Evolutionary conservation across 2,888 invertebrate species (phyloP).

Genomic region (Cryptus armator): DNA sequence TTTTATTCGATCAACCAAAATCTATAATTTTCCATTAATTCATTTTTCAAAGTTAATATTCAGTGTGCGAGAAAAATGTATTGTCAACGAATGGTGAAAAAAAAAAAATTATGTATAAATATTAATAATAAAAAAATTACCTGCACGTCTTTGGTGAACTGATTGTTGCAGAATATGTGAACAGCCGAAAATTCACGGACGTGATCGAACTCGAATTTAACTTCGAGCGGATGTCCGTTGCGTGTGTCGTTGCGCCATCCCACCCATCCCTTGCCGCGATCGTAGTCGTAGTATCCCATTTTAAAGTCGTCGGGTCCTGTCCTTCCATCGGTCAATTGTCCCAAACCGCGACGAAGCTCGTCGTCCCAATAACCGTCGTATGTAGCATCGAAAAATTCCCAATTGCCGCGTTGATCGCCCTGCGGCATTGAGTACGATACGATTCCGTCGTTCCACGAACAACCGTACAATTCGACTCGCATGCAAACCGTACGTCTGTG

Average conservation of each 20-base stretch:
- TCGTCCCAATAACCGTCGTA: constrained; percentile 95
- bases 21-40: too few species aligned
- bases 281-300: constrained; percentile 87
- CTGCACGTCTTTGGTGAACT: constrained; percentile 93
- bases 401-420: constrained; percentile 92
- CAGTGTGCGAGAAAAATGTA: too few species aligned
- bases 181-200: constrained; percentile 94
- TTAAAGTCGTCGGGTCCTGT: constrained; percentile 92
- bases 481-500: constrained; percentile 95
- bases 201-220: constrained; percentile 94
- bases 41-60: too few species aligned
- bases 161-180: constrained; percentile 94
- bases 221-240: constrained; percentile 88
- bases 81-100: neutral
- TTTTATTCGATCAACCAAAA: too few species aligned
- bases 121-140: constrained; percentile 84
- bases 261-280: constrained; percentile 93
- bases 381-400: constrained; percentile 93
- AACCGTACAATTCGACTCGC: constrained; percentile 96
- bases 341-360: constrained; percentile 92
- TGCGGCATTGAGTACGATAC: constrained; percentile 95
- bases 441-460: constrained; percentile 93
- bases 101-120: neutral
- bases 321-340: constrained; percentile 94
- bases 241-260: constrained; percentile 95